A percentile compares a stretch with the other conserved stretches of the same genome.
Evolutionary conservation across 2,888 invertebrate genomes (phyloP).

Genomic region (Aethes cnicana): DNA sequence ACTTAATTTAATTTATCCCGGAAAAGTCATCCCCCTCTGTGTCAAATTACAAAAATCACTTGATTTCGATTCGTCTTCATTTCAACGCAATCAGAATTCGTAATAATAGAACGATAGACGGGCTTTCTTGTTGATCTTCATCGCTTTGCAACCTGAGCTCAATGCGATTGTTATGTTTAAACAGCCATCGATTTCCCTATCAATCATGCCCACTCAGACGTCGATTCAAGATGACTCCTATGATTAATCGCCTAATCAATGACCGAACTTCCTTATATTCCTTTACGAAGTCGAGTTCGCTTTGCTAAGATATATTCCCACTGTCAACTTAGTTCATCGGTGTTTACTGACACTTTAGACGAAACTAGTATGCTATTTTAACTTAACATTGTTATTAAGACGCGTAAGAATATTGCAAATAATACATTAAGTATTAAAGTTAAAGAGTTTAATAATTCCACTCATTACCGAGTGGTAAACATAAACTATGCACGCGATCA

Average conservation of each 20-base stretch:
- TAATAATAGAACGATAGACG: constrained; percentile 2
- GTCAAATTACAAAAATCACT: too few species aligned
- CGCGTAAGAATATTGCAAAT: too few species aligned
- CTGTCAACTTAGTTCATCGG: too few species aligned
- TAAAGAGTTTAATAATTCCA: not conserved
- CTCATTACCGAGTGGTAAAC: not conserved
- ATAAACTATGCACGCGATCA: not conserved
- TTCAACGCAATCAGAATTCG: constrained; percentile 2
- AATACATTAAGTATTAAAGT: too few species aligned
- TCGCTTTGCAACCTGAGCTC: not conserved
- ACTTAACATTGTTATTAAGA: too few species aligned
- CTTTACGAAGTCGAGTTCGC: not conserved
- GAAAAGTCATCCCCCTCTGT: too few species aligned
- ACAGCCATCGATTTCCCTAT: constrained; percentile 38
- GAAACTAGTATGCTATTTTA: too few species aligned
- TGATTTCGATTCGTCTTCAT: too few species aligned
- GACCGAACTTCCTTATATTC: constrained; percentile 30
- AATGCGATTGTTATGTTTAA: constrained; percentile 15
- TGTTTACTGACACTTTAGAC: too few species aligned
- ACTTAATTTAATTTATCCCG: too few species aligned
- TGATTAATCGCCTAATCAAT: constrained; percentile 54
- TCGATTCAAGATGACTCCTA: constrained; percentile 57
- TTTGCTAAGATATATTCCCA: too few species aligned
- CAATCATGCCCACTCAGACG: constrained; percentile 51
- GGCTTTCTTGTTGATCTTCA: constrained; percentile 15